Evolutionary conservation across 2,888 invertebrate genomes (phyloP).

Genomic region (Drepanosiphum platanoidis): DNA sequence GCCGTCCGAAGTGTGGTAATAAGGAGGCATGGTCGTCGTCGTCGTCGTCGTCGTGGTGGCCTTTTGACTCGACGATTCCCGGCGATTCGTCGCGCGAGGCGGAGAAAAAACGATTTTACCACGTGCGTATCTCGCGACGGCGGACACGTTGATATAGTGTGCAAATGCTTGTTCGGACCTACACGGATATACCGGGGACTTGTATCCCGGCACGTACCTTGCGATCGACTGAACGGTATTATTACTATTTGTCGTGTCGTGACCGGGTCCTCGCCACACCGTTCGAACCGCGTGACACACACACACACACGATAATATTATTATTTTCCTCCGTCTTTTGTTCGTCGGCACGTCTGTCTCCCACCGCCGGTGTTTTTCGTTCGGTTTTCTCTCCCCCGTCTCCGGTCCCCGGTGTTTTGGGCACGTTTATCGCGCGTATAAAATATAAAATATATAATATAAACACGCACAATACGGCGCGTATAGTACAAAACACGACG

Average conservation of each 20-base stretch:
- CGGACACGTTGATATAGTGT: too few relatives aligned
- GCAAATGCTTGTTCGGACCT: too few relatives aligned
- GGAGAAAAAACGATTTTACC: too few relatives aligned
- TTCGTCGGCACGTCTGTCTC: too few relatives aligned
- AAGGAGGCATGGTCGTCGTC: slow-evolving; percentile 29
- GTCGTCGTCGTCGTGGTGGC: neutral
- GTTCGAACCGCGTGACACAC: neutral
- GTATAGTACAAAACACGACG: too few relatives aligned
- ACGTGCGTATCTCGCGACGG: too few relatives aligned
- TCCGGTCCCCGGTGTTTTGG: neutral
- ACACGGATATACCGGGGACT: neutral
- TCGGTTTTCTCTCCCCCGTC: slow-evolving; percentile 2
- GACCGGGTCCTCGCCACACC: neutral
- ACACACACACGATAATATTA: neutral
- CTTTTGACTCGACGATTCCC: too few relatives aligned
- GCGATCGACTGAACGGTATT: slow-evolving; percentile 34
- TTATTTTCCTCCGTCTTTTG: neutral
- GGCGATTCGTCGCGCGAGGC: neutral
- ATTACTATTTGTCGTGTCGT: neutral
- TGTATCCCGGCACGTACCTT: slow-evolving; percentile 34
- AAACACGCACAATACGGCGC: neutral
- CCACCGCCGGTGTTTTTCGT: neutral
- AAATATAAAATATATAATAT: neutral
- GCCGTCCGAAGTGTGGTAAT: slow-evolving; percentile 36
- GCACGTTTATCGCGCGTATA: neutral